phyloP scores from a whole-genome alignment of 2,113 vertebrate species.

The Dromaius novaehollandiae region DNA sequence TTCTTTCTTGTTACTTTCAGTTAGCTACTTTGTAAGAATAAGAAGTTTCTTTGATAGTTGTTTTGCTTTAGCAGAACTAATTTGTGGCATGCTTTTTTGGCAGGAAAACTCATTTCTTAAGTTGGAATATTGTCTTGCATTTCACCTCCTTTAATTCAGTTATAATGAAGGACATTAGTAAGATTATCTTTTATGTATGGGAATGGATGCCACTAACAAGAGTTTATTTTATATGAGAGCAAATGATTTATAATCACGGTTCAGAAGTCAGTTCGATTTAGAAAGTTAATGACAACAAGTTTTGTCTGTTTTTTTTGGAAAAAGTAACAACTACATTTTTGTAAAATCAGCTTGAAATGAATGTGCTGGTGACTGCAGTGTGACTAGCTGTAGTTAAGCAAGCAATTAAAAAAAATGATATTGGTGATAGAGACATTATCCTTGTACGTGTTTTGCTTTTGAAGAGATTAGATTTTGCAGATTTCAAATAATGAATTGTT shows the following conservation, averaged over 20 bases:
- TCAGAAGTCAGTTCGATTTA: not conserved
- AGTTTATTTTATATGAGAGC: not conserved
- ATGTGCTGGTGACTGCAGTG: not conserved
- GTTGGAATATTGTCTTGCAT: not conserved
- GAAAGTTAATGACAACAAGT: not conserved
- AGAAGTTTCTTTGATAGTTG: not conserved
- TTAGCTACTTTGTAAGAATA: not conserved
- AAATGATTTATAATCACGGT: not conserved
- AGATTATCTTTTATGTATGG: not conserved
- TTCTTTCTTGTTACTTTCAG: not conserved
- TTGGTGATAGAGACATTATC: not conserved
- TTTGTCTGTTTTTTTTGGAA: not conserved
- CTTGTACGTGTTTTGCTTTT: not conserved
- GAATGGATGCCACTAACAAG: not conserved
- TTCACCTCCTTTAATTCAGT: not conserved
- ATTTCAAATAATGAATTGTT: not conserved
- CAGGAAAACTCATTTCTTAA: not conserved
- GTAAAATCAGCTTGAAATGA: not conserved
- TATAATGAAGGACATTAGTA: not conserved
- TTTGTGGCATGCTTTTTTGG: not conserved
- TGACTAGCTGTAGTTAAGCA: not conserved
- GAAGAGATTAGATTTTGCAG: not conserved
- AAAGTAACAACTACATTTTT: not conserved
- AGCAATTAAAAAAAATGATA: not conserved
- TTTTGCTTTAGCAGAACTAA: not conserved